Conservation (phyloP, 2,113 vertebrate species). For the Fregetta grallaria region DNA sequence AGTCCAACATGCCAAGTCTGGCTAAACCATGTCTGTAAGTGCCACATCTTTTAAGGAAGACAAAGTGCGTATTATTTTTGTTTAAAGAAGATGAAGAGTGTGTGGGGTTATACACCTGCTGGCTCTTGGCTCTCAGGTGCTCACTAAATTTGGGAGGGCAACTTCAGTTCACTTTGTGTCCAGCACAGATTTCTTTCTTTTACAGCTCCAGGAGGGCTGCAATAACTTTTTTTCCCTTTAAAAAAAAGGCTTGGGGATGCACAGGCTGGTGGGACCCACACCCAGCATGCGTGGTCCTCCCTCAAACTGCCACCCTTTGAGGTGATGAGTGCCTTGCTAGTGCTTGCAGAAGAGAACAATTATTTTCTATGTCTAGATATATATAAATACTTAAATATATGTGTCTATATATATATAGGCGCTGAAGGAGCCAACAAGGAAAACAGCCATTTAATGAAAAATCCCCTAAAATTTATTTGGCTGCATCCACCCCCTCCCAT, state of each 20-base stretch:
- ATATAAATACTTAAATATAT: too few relatives aligned
- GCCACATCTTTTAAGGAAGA: not conserved
- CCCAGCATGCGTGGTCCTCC: accelerated
- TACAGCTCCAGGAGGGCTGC: not conserved
- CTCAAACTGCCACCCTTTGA: not conserved
- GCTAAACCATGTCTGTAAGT: not conserved
- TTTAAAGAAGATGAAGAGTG: not conserved
- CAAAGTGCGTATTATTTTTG: not conserved
- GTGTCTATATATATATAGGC: accelerated
- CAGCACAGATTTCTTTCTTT: not conserved
- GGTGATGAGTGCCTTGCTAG: not conserved
- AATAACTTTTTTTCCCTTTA: not conserved
- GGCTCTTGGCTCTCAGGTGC: not conserved
- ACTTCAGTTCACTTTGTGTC: not conserved
- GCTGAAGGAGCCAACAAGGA: not conserved
- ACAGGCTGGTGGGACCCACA: not conserved
- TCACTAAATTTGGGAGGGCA: not conserved
- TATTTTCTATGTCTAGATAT: not conserved
- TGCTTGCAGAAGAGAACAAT: not conserved
- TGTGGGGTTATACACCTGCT: not conserved
- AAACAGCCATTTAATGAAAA: not conserved
- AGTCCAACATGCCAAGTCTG: not conserved
- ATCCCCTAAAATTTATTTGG: not conserved
- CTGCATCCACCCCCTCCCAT: not conserved
- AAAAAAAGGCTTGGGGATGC: not conserved